A percentile compares a stretch with the other conserved stretches of the same genome.
phyloP scores from a whole-genome alignment of 1,140 invertebrate species.

The Trachymyrmex cornetzi region DNA sequence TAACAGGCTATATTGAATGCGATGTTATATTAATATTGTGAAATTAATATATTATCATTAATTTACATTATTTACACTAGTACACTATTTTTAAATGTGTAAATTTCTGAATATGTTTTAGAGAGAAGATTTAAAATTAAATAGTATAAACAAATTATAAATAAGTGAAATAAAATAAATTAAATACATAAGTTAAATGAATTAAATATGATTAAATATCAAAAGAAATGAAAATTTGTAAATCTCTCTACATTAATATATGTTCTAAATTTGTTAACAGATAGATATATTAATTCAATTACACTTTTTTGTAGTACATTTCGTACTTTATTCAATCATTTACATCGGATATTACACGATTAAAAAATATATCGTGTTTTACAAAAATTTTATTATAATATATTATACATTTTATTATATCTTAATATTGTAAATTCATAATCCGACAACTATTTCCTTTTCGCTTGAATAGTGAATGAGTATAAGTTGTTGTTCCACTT shows the following conservation, averaged over 20 bases:
- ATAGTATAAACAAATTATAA: neutral
- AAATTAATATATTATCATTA: slow-evolving; percentile 20
- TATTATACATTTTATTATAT: neutral
- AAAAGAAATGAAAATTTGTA: neutral
- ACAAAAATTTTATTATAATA: neutral
- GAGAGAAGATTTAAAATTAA: too few species aligned
- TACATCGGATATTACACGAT: too few species aligned
- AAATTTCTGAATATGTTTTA: neutral
- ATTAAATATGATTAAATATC: neutral
- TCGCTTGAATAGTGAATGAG: too few species aligned
- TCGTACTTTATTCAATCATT: neutral
- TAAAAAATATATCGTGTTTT: neutral
- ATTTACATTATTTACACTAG: neutral
- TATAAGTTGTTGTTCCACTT: neutral
- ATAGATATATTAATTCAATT: neutral
- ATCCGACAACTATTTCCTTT: too few species aligned
- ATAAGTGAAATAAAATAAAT: neutral
- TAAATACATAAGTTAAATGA: neutral
- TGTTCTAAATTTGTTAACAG: neutral
- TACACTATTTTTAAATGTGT: neutral
- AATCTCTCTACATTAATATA: neutral
- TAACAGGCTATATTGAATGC: slow-evolving; percentile 23
- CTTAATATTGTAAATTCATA: neutral
- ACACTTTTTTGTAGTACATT: neutral
- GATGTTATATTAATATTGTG: neutral